Evolutionary conservation across 2,888 invertebrate genomes (phyloP).

Genomic region (Panopea generosa): DNA sequence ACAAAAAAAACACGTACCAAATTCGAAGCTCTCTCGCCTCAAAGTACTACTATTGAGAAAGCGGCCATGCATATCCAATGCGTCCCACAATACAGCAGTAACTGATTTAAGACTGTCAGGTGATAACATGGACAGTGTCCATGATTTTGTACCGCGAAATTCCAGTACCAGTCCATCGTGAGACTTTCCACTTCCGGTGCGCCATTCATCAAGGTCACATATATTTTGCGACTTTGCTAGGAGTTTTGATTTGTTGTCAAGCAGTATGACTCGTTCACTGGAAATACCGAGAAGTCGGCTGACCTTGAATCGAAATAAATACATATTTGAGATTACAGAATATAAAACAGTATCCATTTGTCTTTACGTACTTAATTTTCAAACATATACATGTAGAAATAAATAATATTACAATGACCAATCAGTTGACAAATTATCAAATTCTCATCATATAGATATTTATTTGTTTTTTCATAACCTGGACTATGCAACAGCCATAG

Average conservation of each 20-base stretch:
- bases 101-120: constrained; percentile 86
- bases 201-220: constrained; percentile 88
- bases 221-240: constrained; percentile 87
- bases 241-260: constrained; percentile 88
- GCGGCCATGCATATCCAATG: constrained; percentile 87
- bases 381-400: too few species aligned
- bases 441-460: too few species aligned
- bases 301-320: constrained; percentile 85
- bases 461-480: too few species aligned
- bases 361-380: too few species aligned
- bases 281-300: constrained; percentile 88
- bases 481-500: too few species aligned
- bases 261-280: constrained; percentile 87
- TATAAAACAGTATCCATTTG: too few species aligned
- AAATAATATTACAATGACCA: too few species aligned
- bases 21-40: constrained; percentile 80
- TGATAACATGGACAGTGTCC: constrained; percentile 86
- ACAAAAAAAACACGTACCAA: too few species aligned
- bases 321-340: too few species aligned
- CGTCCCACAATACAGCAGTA: constrained; percentile 88
- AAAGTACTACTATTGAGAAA: constrained; percentile 78
- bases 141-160: constrained; percentile 87
- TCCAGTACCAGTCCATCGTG: constrained; percentile 88
- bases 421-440: too few species aligned
- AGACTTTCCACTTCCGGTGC: constrained; percentile 88